Evolutionary conservation across 1,140 invertebrate genomes (phyloP).

Genomic region (Drosophila tsacasi): DNA sequence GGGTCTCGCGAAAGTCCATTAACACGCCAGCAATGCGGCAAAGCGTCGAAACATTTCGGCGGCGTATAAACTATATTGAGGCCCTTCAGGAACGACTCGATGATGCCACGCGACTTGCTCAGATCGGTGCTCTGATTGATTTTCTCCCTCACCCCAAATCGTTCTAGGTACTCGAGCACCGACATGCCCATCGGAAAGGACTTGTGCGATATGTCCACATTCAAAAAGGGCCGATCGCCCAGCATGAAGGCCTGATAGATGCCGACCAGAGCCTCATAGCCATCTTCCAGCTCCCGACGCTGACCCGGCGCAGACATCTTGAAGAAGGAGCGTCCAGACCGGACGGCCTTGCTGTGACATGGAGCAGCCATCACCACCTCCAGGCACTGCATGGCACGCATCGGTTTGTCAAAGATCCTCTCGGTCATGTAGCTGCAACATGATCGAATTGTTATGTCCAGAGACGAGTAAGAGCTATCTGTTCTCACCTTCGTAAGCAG

Average conservation of each 20-base stretch:
- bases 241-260: constrained; percentile 91
- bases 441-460: not conserved
- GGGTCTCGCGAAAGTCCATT: constrained; percentile 84
- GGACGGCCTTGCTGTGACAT: constrained; percentile 86
- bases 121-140: constrained; percentile 4
- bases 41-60: constrained; percentile 50
- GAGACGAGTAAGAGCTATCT: no score
- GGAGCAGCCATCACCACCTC: constrained; percentile 90
- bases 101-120: not conserved
- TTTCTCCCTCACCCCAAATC: constrained; percentile 6
- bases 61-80: constrained; percentile 67
- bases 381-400: constrained; percentile 90
- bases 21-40: constrained; percentile 85
- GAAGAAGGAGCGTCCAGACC: constrained; percentile 85
- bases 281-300: constrained; percentile 86
- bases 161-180: constrained; percentile 85
- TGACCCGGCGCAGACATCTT: constrained; percentile 56
- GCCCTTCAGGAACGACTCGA: constrained; percentile 52
- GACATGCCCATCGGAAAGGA: constrained; percentile 87
- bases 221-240: constrained; percentile 89
- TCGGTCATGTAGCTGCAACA: constrained; percentile 70
- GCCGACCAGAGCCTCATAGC: constrained; percentile 90
- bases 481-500: constrained; percentile 85
- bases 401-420: constrained; percentile 86
- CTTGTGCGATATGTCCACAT: constrained; percentile 91